Percentiles rank a stretch among this genome's conserved stretches.
These are phyloP conservation scores for Grantiella picta DNA, from an alignment of 2,113 vertebrate species.

Conservation along the genomic window DNA sequence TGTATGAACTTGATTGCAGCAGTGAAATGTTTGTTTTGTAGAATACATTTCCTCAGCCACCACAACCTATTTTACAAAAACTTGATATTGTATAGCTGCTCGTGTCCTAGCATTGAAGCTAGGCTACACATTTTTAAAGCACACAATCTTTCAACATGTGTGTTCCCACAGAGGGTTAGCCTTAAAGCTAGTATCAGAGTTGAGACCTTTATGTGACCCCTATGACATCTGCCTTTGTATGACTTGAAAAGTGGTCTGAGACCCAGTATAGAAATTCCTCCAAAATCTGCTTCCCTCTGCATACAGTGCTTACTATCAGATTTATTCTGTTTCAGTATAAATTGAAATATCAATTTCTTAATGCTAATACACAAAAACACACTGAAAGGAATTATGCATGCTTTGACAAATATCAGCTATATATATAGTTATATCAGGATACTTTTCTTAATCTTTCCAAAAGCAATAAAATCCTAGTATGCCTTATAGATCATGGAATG, in stretches of 20 bases:
- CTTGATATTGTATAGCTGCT: neutral
- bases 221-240: neutral
- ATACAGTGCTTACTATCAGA: neutral
- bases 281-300: neutral
- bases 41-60: neutral
- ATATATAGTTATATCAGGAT: neutral
- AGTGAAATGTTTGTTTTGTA: neutral
- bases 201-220: constrained; percentile 1
- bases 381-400: neutral
- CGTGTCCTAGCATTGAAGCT: neutral
- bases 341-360: neutral
- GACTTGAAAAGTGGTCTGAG: neutral
- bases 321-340: neutral
- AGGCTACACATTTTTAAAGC: neutral
- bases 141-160: neutral
- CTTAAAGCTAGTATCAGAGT: neutral
- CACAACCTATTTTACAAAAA: neutral
- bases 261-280: neutral
- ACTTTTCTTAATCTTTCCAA: neutral
- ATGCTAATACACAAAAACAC: neutral
- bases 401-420: neutral
- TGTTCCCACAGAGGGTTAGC: neutral
- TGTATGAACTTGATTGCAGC: neutral
- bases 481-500: neutral
- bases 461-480: neutral